phyloP scores from a whole-genome alignment of 2,797 vertebrate species.

The Heteromormyrus szaboi region DNA sequence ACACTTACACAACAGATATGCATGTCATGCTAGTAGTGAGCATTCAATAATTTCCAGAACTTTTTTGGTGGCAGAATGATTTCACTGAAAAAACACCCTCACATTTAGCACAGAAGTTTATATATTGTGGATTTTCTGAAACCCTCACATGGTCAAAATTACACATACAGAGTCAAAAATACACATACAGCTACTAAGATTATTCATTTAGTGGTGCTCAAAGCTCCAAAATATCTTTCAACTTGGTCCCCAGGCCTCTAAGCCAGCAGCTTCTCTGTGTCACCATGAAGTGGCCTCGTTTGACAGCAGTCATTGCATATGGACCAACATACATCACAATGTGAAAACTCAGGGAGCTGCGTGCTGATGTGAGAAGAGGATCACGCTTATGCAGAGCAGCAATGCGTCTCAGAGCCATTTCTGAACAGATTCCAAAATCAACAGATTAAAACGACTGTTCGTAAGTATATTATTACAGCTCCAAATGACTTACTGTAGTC shows the following conservation, averaged over 20 bases:
- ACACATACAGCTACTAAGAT: not conserved
- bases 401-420: not conserved
- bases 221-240: not conserved
- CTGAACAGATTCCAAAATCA: not conserved
- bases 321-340: not conserved
- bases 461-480: not conserved
- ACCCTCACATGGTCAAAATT: not conserved
- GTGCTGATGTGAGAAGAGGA: not conserved
- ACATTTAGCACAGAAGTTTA: not conserved
- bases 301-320: not conserved
- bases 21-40: not conserved
- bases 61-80: not conserved
- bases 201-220: not conserved
- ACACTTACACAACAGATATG: not conserved
- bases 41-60: not conserved
- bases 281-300: not conserved
- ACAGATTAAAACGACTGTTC: not conserved
- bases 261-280: not conserved
- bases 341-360: not conserved
- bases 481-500: not conserved
- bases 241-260: not conserved
- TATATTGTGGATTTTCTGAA: not conserved
- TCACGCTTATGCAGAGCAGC: not conserved
- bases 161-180: not conserved
- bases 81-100: not conserved